Evolutionary conservation across 2,113 vertebrate species (phyloP), one percentile per base, ranked within the genome.

Genomic region (Crypturellus undulatus): DNA sequence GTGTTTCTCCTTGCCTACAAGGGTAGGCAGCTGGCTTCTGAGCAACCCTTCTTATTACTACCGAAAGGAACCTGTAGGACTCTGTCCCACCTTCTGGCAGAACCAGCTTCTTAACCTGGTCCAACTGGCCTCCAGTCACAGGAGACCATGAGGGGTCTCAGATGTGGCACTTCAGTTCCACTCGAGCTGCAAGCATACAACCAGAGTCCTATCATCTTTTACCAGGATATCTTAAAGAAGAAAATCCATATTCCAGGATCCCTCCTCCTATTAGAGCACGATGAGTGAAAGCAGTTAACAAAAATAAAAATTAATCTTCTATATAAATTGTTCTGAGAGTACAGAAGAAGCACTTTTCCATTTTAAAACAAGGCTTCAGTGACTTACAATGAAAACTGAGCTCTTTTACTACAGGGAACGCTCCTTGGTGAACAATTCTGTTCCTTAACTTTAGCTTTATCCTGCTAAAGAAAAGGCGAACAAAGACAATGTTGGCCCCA

Each of bases 401-500:
- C 45, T 92, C 68, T 67, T 47, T 75, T 71, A 77, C n/a, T 49
- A 32, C 52, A 58, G 64, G 84, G 65, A 28, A 45, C n/a, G 40
- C 10, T 88, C 24, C 87, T 91, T 73, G 63, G 45, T 84, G 45
- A 94, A 30, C 21, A 87, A 43, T 22, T 63, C 20, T 69, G n/a
- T 84, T 92, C 94, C 70, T 88, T 60, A 60, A 64, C 49, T 83
- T 72, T 79, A 16, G 87, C 4, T 77, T 70, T 63, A 43, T 93
- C 88, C 30, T 69, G 49, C 26, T 51, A 85, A 80, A 86, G 49
- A 92, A 96, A 96, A 91, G 69, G 1, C 43, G 51, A 91, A 80
- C 2, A 45, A 90, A 77, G 76, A 81, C 30, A 84, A 32, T 51
- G 47, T 47, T 69, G 32, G 45, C 76, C n/a, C 26, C 26, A 59